Evolutionary conservation across 2,113 vertebrate genomes (phyloP).

Genomic region (Girardinichthys multiradiatus): DNA sequence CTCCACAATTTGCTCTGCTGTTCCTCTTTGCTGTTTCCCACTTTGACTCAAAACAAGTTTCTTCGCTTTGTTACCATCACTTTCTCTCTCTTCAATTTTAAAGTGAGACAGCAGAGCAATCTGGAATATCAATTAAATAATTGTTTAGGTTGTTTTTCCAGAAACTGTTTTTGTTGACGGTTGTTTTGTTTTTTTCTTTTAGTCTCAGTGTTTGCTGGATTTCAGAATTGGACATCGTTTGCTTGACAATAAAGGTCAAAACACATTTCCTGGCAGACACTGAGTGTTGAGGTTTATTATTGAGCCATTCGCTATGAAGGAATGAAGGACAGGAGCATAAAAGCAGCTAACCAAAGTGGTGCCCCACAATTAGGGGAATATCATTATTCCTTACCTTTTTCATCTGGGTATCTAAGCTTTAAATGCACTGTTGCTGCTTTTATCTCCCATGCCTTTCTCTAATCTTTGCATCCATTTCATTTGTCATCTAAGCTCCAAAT

Average conservation of each 20-base stretch:
- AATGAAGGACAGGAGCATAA: slow-evolving; percentile 62
- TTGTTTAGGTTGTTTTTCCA: slow-evolving; percentile 23
- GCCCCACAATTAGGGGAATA: slow-evolving; percentile 9
- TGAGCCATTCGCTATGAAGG: slow-evolving; percentile 65
- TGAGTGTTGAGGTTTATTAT: slow-evolving; percentile 72
- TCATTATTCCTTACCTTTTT: neutral
- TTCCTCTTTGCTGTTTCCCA: slow-evolving; percentile 27
- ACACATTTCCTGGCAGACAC: slow-evolving; percentile 65
- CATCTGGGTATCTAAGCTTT: neutral
- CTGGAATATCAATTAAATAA: slow-evolving; percentile 63
- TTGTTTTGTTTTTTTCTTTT: slow-evolving; percentile 37
- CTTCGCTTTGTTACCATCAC: slow-evolving; percentile 18
- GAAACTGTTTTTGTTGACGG: slow-evolving; percentile 49
- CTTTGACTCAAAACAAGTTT: slow-evolving; percentile 24
- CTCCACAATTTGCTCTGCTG: slow-evolving; percentile 71
- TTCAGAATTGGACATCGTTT: slow-evolving; percentile 31
- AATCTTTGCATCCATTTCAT: slow-evolving; percentile 59
- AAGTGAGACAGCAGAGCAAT: slow-evolving; percentile 72
- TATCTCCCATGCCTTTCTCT: slow-evolving; percentile 49
- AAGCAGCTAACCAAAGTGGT: slow-evolving; percentile 63
- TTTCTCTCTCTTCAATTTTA: slow-evolving; percentile 38
- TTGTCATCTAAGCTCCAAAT: slow-evolving; percentile 45
- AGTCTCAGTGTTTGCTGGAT: slow-evolving; percentile 76
- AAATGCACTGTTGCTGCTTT: slow-evolving; percentile 69
- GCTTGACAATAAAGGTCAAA: slow-evolving; percentile 23